These are phyloP conservation scores for Amblyteles armatorius DNA, from an alignment of 2,888 invertebrate genomes.

Conservation along the genomic window DNA sequence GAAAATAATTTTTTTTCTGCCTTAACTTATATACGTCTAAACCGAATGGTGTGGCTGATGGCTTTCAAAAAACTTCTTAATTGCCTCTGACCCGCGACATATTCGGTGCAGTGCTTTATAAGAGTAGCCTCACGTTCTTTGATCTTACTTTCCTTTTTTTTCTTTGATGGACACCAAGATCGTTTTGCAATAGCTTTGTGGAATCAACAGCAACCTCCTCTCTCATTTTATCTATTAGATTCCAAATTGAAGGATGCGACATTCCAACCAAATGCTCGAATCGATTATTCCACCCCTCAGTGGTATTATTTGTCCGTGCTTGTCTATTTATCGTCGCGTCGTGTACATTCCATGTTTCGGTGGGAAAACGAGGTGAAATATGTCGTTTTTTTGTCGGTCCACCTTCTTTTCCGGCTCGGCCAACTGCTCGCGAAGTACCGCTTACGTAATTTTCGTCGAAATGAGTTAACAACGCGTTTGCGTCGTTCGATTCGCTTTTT, in stretches of 20 bases:
- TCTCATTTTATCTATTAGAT: slow-evolving; percentile 8
- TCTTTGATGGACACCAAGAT: not conserved
- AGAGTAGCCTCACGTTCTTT: not conserved
- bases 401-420: too few species aligned
- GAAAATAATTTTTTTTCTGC: too few species aligned
- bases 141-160: slow-evolving; percentile 1
- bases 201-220: slow-evolving; percentile 13
- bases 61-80: slow-evolving; percentile 29
- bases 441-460: too few species aligned
- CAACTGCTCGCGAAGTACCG: too few species aligned
- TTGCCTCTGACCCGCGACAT: slow-evolving; percentile 18
- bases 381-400: too few species aligned
- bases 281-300: slow-evolving; percentile 32
- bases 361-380: too few species aligned
- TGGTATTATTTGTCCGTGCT: too few species aligned
- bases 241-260: slow-evolving; percentile 9
- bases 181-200: slow-evolving; percentile 23
- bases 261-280: slow-evolving; percentile 6
- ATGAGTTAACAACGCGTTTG: too few species aligned
- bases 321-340: too few species aligned
- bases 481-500: too few species aligned
- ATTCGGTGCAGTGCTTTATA: slow-evolving; percentile 48
- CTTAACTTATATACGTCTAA: not conserved
- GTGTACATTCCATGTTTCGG: too few species aligned
- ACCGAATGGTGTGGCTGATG: not conserved